Evolutionary conservation across 2,113 vertebrate species (phyloP).

Genomic region (Pelusios castaneus): DNA sequence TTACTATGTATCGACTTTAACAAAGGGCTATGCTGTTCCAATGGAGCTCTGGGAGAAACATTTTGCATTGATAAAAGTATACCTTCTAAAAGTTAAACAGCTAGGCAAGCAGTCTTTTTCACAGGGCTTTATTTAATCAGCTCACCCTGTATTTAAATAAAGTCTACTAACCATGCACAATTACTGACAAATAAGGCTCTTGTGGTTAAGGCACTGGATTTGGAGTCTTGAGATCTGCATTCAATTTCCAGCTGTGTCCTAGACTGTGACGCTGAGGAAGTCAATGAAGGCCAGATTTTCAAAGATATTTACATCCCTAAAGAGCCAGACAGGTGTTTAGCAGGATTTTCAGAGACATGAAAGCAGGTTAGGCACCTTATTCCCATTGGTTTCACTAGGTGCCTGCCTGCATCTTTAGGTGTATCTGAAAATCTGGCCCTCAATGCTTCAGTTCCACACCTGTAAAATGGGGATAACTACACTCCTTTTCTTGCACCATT

Average conservation of each 20-base stretch:
- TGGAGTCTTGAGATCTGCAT: neutral
- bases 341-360: neutral
- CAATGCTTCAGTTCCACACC: no score
- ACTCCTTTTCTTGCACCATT: no score
- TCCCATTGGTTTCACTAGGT: neutral
- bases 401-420: neutral
- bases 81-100: neutral
- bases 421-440: neutral
- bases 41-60: neutral
- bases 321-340: neutral
- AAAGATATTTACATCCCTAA: fast-evolving
- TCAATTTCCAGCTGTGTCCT: neutral
- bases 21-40: neutral
- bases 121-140: neutral
- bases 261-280: neutral
- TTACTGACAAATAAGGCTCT: neutral
- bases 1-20: neutral
- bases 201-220: neutral
- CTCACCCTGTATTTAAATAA: neutral
- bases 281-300: neutral
- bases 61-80: fast-evolving
- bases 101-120: fast-evolving
- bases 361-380: neutral
- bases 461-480: no score
- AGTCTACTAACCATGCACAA: neutral